phyloP scores from a whole-genome alignment of 2,888 invertebrate species.

The Pristionchus entomophagus region DNA sequence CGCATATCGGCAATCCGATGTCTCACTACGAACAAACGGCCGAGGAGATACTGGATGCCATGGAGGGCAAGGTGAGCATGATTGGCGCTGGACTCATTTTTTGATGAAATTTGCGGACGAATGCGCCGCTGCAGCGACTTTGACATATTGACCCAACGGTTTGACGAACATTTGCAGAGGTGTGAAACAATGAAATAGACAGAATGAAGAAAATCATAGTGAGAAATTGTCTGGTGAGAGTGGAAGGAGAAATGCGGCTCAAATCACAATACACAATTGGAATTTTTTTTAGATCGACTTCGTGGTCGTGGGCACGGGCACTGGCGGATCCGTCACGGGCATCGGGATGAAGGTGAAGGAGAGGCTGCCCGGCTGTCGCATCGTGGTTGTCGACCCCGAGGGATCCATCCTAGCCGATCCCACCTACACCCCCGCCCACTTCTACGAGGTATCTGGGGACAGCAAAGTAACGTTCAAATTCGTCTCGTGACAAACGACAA shows the following conservation, averaged over 20 bases:
- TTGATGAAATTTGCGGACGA: too few species aligned
- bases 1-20: constrained; percentile 93
- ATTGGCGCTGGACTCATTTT: too few species aligned
- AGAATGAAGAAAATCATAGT: too few species aligned
- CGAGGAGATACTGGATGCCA: constrained; percentile 90
- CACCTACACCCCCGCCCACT: constrained; percentile 80
- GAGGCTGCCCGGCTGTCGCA: constrained; percentile 60
- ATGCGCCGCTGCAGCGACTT: too few species aligned
- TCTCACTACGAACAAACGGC: constrained; percentile 98
- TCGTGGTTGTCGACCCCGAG: constrained; percentile 73
- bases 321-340: constrained; percentile 94
- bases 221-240: too few species aligned
- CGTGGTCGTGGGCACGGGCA: constrained; percentile 88
- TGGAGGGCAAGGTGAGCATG: constrained; percentile 82
- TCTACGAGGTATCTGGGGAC: constrained; percentile 96
- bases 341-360: constrained; percentile 80
- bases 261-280: too few species aligned
- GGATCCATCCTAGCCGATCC: constrained; percentile 85
- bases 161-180: too few species aligned
- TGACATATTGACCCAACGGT: too few species aligned
- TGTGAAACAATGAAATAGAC: too few species aligned
- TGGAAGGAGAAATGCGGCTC: too few species aligned
- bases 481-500: too few species aligned
- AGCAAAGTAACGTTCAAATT: too few species aligned
- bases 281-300: constrained; percentile 84